phyloP scores from a whole-genome alignment of 2,888 invertebrate species.

The Pammene aurita region DNA sequence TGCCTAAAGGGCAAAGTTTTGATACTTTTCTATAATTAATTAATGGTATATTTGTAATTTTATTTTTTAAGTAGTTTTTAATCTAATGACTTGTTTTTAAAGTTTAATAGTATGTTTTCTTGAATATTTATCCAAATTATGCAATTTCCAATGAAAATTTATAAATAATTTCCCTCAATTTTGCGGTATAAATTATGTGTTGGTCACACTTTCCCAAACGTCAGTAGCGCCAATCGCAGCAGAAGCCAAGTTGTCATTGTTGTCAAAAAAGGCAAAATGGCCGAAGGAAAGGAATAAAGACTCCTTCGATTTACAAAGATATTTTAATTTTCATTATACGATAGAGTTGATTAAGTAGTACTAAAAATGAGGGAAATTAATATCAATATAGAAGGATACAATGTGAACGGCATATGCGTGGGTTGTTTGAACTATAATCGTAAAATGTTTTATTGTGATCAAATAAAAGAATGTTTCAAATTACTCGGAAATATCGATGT shows the following conservation, averaged over 20 bases:
- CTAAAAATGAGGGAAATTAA: slow-evolving; percentile 73
- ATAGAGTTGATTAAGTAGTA: slow-evolving; percentile 27
- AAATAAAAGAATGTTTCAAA: slow-evolving; percentile 66
- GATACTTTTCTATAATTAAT: too few species aligned
- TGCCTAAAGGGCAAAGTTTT: too few species aligned
- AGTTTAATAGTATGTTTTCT: too few species aligned
- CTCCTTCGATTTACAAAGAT: slow-evolving; percentile 60
- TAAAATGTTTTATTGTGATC: slow-evolving; percentile 66
- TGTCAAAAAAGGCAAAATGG: slow-evolving; percentile 61
- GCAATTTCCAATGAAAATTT: too few species aligned
- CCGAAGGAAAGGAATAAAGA: slow-evolving; percentile 76
- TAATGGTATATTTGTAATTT: too few species aligned
- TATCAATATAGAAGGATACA: slow-evolving; percentile 78
- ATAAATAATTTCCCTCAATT: not conserved
- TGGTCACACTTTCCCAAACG: slow-evolving; percentile 9
- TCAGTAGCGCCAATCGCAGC: not conserved
- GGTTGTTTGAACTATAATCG: slow-evolving; percentile 76
- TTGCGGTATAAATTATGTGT: not conserved
- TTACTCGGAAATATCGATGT: slow-evolving; percentile 72
- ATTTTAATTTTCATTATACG: slow-evolving; percentile 46
- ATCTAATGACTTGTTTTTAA: too few species aligned
- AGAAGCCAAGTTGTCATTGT: slow-evolving; percentile 32
- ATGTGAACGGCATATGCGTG: slow-evolving; percentile 78
- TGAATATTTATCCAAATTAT: too few species aligned
- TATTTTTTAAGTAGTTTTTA: too few species aligned